Base-by-base conservation (phyloP, 1,140 invertebrate genomes). In the Camponotus floridanus region DNA sequence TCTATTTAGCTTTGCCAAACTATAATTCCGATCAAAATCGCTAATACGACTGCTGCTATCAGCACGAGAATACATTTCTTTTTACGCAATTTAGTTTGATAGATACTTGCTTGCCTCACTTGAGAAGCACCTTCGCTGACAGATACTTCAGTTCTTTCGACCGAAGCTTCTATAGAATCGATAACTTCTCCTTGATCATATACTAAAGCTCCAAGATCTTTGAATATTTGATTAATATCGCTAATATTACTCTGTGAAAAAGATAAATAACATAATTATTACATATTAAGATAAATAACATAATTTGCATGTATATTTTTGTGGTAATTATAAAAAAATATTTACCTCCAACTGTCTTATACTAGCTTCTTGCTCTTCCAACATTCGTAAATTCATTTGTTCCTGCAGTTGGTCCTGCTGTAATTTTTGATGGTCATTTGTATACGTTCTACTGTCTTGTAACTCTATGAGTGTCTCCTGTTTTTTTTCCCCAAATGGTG, bases 141-240 rank as follows among this genome's bases (percentile, higher is more conserved):
- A 92, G 98, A 97, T 71, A 98, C 96, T 85, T 97, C 96, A n/a
- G 99, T 97, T 91, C 96, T 96, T 94, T 99, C 99, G 59, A 99
- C 98, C 92, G 97, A 98, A 1, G 98, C 98, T 95, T 99, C 99
- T 92, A 99, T 99, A 48, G 98, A 99, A 93, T 99, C 99, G 76
- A 99, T 97, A 5, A 98, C 97, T 91, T 99, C 97, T n/a, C 98
- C 99, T 95, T 99, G 99, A 87, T 99, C 98, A 94, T 99, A 99
- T 21, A 99, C 99, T 94, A 99, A 96, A 67, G 98, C 97, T 4
- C 99, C 99, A 67, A 99, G 96, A 93, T 99, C 99, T 96, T 99
- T 99, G 95, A 99, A 99, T 91, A 99, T 99, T 95, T 99, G 97
- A 95, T 99, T 99, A 18, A 99, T 98, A 93, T 99, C 98, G 89